Conservation (phyloP, 2,888 invertebrate species). For the Synergus umbraculus region DNA sequence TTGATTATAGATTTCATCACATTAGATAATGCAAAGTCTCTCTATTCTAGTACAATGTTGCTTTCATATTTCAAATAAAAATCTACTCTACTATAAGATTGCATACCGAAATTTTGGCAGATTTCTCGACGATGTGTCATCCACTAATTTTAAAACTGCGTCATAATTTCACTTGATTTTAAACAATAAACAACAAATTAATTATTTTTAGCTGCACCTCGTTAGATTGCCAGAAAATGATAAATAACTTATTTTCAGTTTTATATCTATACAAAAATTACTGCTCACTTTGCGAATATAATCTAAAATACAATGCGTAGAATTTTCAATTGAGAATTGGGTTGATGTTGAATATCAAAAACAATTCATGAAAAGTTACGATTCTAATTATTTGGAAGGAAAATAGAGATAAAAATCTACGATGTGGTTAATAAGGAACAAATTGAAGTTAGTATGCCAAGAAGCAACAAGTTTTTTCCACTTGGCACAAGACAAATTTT, state of each 20-base stretch:
- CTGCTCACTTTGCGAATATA: too few species aligned
- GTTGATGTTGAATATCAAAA: too few species aligned
- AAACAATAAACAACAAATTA: not conserved
- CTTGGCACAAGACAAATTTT: not conserved
- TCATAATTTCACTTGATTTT: not conserved
- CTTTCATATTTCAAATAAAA: not conserved
- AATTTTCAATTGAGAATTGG: not conserved
- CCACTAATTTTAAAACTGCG: not conserved
- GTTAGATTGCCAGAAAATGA: not conserved
- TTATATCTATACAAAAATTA: not conserved
- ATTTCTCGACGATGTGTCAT: not conserved
- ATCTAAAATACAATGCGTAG: too few species aligned
- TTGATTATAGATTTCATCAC: not conserved
- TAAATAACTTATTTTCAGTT: not conserved
- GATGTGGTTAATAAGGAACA: not conserved
- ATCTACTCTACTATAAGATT: not conserved
- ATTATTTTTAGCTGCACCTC: not conserved
- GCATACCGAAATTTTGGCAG: not conserved
- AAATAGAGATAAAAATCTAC: not conserved
- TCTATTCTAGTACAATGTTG: too few species aligned
- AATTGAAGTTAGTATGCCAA: not conserved
- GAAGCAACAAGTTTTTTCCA: constrained; percentile 24
- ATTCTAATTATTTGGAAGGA: not conserved
- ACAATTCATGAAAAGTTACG: too few species aligned
- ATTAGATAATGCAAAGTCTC: too few species aligned